Percentiles rank a stretch among this genome's conserved stretches.
These are phyloP conservation scores for Sinohyriopsis cumingii DNA, from an alignment of 2,888 invertebrate genomes.

Conservation along the genomic window DNA sequence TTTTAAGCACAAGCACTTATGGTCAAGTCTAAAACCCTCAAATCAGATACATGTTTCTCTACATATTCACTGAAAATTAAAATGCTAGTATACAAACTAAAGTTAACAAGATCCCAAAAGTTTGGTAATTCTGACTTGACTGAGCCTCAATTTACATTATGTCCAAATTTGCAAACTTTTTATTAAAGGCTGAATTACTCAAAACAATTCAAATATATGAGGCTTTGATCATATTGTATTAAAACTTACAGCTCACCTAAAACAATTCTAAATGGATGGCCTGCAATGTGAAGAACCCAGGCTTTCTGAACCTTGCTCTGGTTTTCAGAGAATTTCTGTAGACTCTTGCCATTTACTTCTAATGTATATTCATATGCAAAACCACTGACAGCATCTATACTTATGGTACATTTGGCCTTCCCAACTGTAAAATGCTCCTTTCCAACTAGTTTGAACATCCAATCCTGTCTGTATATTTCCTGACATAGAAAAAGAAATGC, in stretches of 20 bases:
- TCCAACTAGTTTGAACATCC: conserved; percentile 95
- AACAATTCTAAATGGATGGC: conserved; percentile 77
- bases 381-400: conserved; percentile 78
- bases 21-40: no score
- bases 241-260: conserved; percentile 76
- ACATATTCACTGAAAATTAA: no score
- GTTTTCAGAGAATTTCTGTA: conserved; percentile 85
- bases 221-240: no score
- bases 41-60: no score
- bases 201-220: no score
- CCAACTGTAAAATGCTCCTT: conserved; percentile 85
- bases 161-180: no score
- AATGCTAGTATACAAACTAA: no score
- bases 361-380: conserved; percentile 88
- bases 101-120: no score
- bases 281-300: conserved; percentile 78
- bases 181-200: no score
- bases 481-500: conserved; percentile 66
- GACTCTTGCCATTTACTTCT: conserved; percentile 86
- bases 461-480: conserved; percentile 84
- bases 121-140: no score
- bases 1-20: no score
- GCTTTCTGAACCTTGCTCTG: conserved; percentile 83
- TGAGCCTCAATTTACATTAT: no score
- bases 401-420: conserved; percentile 74